Conservation (phyloP, 2,888 invertebrate species). For the Trissolcus brochymenae region DNA sequence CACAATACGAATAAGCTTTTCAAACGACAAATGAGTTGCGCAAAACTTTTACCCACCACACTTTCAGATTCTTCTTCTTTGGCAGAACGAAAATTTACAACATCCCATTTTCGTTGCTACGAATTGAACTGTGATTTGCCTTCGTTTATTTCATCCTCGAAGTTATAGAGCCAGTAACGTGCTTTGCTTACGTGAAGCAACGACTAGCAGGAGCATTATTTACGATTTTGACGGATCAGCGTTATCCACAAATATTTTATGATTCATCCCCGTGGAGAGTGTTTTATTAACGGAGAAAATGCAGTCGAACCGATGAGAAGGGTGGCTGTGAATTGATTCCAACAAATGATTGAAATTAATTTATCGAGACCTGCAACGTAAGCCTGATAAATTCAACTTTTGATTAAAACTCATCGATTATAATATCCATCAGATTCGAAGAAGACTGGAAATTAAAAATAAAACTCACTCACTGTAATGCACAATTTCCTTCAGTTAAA, state of each 20-base stretch:
- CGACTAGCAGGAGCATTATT: slow-evolving; percentile 32
- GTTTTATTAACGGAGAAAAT: slow-evolving; percentile 19
- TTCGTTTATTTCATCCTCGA: slow-evolving; percentile 34
- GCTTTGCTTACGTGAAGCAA: slow-evolving; percentile 43
- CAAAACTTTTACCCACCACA: slow-evolving; percentile 36
- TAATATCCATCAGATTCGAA: no score
- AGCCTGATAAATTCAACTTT: no score
- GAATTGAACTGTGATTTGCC: slow-evolving; percentile 56
- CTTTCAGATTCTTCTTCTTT: slow-evolving; percentile 46
- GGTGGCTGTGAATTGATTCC: slow-evolving; percentile 4
- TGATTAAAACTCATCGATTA: no score
- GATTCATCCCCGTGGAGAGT: slow-evolving; percentile 19
- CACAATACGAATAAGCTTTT: slow-evolving; percentile 47
- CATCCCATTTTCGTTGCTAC: slow-evolving; percentile 37
- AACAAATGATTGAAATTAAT: slow-evolving; percentile 7
- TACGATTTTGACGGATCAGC: slow-evolving; percentile 43
- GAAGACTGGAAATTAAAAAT: no score
- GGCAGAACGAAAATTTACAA: slow-evolving; percentile 49
- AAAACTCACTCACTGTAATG: no score
- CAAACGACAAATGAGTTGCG: slow-evolving; percentile 34
- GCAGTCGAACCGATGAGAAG: slow-evolving; percentile 3
- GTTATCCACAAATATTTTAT: slow-evolving; percentile 39
- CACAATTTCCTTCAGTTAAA: no score
- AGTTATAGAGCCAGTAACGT: slow-evolving; percentile 46
- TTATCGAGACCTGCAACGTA: not conserved